Conservation (phyloP, 2,797 vertebrate species). For the Nyctalus aviator region DNA sequence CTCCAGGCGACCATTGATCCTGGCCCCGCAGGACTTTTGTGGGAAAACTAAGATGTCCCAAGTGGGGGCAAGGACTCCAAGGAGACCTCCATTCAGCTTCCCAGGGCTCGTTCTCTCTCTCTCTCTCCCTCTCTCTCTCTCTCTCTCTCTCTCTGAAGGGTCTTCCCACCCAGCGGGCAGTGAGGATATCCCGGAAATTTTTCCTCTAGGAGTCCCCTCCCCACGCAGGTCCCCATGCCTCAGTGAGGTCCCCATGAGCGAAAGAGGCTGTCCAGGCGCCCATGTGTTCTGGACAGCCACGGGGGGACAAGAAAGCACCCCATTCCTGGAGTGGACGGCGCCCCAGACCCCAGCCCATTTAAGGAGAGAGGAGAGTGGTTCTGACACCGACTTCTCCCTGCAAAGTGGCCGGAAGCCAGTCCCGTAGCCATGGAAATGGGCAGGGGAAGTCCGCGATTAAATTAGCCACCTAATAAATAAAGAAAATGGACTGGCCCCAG, state of each 20-base stretch:
- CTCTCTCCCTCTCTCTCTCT: background rate
- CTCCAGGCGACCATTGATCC: background rate
- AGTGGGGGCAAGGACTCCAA: background rate
- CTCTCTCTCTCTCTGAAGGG: background rate
- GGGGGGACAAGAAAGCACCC: background rate
- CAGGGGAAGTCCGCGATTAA: slow-evolving; percentile 54
- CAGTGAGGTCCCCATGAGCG: background rate
- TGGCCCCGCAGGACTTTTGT: background rate
- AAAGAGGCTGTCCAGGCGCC: background rate
- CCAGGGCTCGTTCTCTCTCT: background rate
- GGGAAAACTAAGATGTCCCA: slow-evolving; percentile 40
- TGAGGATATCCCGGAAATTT: background rate
- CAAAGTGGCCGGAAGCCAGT: slow-evolving; percentile 62
- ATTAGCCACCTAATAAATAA: slow-evolving; percentile 52
- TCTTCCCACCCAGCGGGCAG: background rate
- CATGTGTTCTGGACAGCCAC: background rate
- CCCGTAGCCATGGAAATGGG: slow-evolving; percentile 1
- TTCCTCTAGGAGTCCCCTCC: background rate
- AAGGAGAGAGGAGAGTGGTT: slow-evolving; percentile 21
- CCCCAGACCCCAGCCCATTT: background rate
- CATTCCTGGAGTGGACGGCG: background rate
- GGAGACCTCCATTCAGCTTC: background rate
- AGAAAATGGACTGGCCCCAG: background rate
- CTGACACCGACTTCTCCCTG: slow-evolving; percentile 16
- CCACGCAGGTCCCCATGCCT: background rate